These are phyloP conservation scores for Pempheris klunzingeri DNA, from an alignment of 2,797 vertebrate genomes.

Conservation along the genomic window DNA sequence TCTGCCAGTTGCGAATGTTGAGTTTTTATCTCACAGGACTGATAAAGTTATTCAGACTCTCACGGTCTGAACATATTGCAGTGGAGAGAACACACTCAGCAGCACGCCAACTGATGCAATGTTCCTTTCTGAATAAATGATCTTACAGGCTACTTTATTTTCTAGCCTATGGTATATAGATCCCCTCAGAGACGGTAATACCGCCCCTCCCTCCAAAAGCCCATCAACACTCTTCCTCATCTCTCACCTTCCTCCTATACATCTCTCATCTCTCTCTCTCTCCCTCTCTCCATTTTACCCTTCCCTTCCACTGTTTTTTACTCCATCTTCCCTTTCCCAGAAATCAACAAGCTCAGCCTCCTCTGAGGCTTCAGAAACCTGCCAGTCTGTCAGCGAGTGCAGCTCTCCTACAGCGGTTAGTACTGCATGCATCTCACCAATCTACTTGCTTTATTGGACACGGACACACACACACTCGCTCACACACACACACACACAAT, in stretches of 20 bases:
- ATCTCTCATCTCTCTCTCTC: conserved; percentile 37
- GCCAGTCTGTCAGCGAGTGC: conserved; percentile 98
- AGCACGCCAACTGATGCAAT: conserved; percentile 63
- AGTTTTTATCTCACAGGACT: conserved; percentile 56
- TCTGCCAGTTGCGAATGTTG: conserved; percentile 58
- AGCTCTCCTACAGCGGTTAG: conserved; percentile 98
- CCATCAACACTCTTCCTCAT: conserved; percentile 55
- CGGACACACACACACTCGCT: conserved; percentile 27
- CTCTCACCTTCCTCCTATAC: conserved; percentile 43
- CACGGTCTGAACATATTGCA: conserved; percentile 46
- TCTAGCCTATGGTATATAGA: conserved; percentile 41
- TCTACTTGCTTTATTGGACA: conserved; percentile 35
- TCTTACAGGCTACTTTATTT: conserved; percentile 65
- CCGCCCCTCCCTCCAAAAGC: conserved; percentile 53
- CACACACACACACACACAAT: conserved; percentile 1
- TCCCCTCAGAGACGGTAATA: conserved; percentile 46
- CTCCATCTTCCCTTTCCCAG: conserved; percentile 81
- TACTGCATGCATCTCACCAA: conserved; percentile 72
- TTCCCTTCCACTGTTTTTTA: conserved; percentile 49
- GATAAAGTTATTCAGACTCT: conserved; percentile 58
- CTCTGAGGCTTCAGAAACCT: conserved; percentile 97
- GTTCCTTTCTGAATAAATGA: conserved; percentile 69
- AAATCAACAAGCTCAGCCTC: conserved; percentile 99
- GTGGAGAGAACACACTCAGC: conserved; percentile 45
- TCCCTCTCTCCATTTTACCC: conserved; percentile 58